Evolutionary conservation across 2,113 vertebrate genomes (phyloP), one percentile per base, ranked within the genome.

Genomic region (Tylochromis polylepis): DNA sequence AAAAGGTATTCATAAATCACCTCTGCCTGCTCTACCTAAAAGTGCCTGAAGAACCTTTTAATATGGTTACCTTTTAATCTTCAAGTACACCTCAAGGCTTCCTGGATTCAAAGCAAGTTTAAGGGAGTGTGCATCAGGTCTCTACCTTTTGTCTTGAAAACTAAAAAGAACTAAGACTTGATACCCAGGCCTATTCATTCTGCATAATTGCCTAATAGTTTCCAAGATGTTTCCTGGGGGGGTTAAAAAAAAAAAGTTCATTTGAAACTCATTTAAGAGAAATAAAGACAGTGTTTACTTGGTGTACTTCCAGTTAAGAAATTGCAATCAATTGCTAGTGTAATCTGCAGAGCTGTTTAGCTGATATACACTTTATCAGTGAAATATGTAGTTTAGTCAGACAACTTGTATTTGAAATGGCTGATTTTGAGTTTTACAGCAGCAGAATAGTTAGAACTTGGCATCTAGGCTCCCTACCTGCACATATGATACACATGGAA

Each of bases 21-120:
- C 78, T 62, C 43, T 38, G 6, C 12, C 70, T 58, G 27, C 58
- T 81, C 49, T 78, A 43, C 8, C n/a, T 27, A 29, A 59, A 31
- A 53, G 15, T 38, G 75, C 46, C 53, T 67, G 15, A 83, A 62
- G 57, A 82, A 84, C 41, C 22, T 89, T 79, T 72, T 78, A 14
- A 22, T 86, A 65, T 81, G 55, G 46, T 81, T 65, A 86, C 20
- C 57, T 86, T 86, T 87, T 82, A 70, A 82, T 87, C 85, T 82
- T 81, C 41, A 86, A 51, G n/a, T 51, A 55, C n/a, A 82, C 85
- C 56, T 55, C 9, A 53, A 82, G 46, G 67, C 22, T 78, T 82
- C 38, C 31, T 78, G 43, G 58, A 75, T 75, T 81, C 79, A 51
- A 87, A 78, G 43, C 65, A 77, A 81, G 8, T 60, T 46, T 11